Evolutionary conservation across 2,888 invertebrate genomes (phyloP), one percentile per base, ranked within the genome.

Genomic region (Melangyna quadrimaculata): DNA sequence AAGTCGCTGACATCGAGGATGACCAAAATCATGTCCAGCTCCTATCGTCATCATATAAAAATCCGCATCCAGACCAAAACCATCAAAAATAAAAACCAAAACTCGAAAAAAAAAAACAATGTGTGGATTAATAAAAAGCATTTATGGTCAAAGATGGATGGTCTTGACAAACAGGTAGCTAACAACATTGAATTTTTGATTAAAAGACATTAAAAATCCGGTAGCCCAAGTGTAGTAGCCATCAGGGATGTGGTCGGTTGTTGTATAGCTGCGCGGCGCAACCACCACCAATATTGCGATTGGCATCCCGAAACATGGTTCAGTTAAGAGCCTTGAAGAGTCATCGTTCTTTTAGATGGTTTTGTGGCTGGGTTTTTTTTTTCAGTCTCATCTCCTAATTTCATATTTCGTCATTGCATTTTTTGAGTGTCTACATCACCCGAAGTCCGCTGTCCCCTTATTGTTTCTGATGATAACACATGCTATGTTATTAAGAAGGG

Each of bases 181-280:
- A 81, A 86, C 86, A 86, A 86, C 86, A 86, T 86, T 86, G 86
- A 86, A 86, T 86, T 86, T 86, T 86, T 91, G 92, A 92, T 91
- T 91, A 91, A 91, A 91, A 91, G 91, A 92, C 91, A 91, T 91
- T 91, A 91, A 91, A 91, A 91, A 89, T 90, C 90, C 91, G 89
- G 91, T 91, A 91, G 91, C 91, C 87, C 88, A 88, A 89, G 89
- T 89, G 88, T 89, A 88, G 88, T 87, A 80, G 73, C 51, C 77
- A n/a, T n/a, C n/a, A 57, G 27, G 43, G 75, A 35, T 69, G n/a
- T n/a, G 57, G 37, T 57, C 27, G 53, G 40, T 17, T 17, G 12
- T 29, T 65, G 73, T 37, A 10, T 19, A 19, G 57, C 51, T 55
- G 55, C 24, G 63, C 29, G n/a, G n/a, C 32, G 2, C 7, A 17